A percentile compares a stretch with the other conserved stretches of the same genome.
Conservation (phyloP, 2,888 invertebrate species). For the Cenopis cana region DNA sequence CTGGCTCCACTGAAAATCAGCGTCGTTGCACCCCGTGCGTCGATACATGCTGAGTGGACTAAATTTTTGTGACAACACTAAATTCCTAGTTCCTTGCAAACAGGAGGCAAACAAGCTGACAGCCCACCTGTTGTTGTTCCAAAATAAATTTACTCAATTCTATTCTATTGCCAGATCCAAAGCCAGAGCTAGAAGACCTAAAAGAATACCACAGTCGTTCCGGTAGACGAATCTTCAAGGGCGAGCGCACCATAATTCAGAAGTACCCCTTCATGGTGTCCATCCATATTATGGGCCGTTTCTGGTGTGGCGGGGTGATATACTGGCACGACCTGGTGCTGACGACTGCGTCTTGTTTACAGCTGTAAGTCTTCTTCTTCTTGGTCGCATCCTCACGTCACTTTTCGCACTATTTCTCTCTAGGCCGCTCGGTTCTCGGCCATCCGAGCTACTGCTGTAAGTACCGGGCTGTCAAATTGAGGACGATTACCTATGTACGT, state of each 20-base stretch:
- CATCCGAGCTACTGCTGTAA: slow-evolving; percentile 78
- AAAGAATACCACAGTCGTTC: slow-evolving; percentile 62
- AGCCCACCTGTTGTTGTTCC: too few species aligned
- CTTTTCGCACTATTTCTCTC: too few species aligned
- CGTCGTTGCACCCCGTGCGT: too few species aligned
- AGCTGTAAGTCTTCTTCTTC: too few species aligned
- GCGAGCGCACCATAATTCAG: slow-evolving; percentile 68
- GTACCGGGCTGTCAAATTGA: slow-evolving; percentile 40
- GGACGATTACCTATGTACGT: too few species aligned
- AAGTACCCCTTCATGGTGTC: slow-evolving; percentile 77
- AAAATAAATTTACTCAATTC: not conserved
- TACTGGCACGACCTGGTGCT: slow-evolving; percentile 70
- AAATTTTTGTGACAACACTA: too few species aligned
- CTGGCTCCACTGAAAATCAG: too few species aligned
- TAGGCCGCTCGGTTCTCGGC: too few species aligned
- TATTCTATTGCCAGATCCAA: slow-evolving; percentile 65
- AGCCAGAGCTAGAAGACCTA: slow-evolving; percentile 67
- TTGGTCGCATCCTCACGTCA: too few species aligned
- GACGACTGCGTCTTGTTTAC: slow-evolving; percentile 76
- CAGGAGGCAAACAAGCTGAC: too few species aligned
- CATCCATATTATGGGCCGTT: slow-evolving; percentile 73
- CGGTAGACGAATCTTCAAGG: slow-evolving; percentile 68
- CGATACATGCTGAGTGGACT: too few species aligned
- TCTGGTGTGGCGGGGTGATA: slow-evolving; percentile 76
- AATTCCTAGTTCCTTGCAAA: too few species aligned